Base-by-base conservation (phyloP, 2,888 invertebrate genomes). In the Drosophila fungiperda region DNA sequence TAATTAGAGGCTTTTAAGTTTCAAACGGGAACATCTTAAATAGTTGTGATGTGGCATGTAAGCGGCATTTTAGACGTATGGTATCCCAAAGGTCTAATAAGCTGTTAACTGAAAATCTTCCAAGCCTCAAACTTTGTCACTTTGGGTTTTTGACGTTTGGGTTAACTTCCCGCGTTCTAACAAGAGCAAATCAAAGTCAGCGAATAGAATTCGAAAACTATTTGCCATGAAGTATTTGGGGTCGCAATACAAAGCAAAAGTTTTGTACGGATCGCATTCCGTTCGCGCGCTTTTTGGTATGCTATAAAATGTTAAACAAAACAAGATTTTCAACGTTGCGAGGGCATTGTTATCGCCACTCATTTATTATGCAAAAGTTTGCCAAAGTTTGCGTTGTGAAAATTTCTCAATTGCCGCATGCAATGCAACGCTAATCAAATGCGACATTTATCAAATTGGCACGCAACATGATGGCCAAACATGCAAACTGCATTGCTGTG, bases 361-460 rank as follows among this genome's bases (percentile, higher is more conserved):
- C 70, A 75, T 85, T 85, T 87, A 85, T 81, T 87, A 85, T 82
- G 84, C 82, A 79, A 84, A 84, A 89, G 70, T 61, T 67, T 62
- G 48, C 36, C 20, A 42, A 73, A 77, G 62, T 87, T 82, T 72
- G 73, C 67, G 57, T 60, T 71, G 69, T 75, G 71, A 67, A 82
- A 76, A 85, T 80, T 88, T 83, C 78, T 78, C 70, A 79, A 79
- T 76, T 73, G 72, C 65, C 69, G 73, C 76, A 81, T 72, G 84
- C 78, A 57, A 82, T 48, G 32, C 50, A 15, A 23, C 42, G 68
- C 78, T 84, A 84, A 88, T 88, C 89, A 86, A 80, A 75, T 76
- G 81, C 70, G 81, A 88, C 89, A 89, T 89, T 84, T 87, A 87
- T 84, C 84, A 89, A 84, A 84, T 86, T 84, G 76, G 68, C 84